Percentiles rank a stretch among this genome's conserved stretches.
These are phyloP conservation scores for Gymnoscopelus microlampas DNA, from an alignment of 2,797 vertebrate species.

Conservation along the genomic window DNA sequence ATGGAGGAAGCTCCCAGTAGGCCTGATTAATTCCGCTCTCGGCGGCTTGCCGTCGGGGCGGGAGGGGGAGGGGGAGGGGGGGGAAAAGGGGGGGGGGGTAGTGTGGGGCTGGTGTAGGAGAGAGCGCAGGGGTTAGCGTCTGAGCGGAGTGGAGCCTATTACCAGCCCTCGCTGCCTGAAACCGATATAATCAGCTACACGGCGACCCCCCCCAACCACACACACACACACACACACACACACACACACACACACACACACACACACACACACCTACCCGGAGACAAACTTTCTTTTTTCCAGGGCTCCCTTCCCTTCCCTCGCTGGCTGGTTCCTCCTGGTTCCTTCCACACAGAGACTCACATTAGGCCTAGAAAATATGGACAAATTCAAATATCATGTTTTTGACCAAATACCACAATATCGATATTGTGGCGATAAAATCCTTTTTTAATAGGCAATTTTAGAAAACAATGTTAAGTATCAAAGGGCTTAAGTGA, in stretches of 20 bases:
- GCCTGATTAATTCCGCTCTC: slow-evolving; percentile 99
- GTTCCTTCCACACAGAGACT: slow-evolving; percentile 28
- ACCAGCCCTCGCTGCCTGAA: slow-evolving; percentile 89
- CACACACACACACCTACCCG: slow-evolving; percentile 1
- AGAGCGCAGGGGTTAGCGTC: slow-evolving; percentile 80
- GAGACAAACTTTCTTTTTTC: slow-evolving; percentile 53
- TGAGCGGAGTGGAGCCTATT: slow-evolving; percentile 97
- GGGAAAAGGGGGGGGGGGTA: slow-evolving; percentile 48
- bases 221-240: slow-evolving; percentile 6
- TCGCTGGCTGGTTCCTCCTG: background rate
- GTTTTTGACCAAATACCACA: too few species aligned
- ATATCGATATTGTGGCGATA: too few species aligned
- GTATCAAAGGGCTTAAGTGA: too few species aligned
- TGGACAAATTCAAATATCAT: too few species aligned
- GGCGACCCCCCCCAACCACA: slow-evolving; percentile 62
- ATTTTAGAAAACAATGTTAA: too few species aligned
- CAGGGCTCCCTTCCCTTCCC: too few species aligned
- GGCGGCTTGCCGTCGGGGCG: slow-evolving; percentile 91
- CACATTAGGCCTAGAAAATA: too few species aligned
- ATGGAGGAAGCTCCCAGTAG: slow-evolving; percentile 97
- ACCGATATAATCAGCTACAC: slow-evolving; percentile 98
- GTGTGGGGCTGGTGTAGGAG: too few species aligned
- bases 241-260: slow-evolving; percentile 39
- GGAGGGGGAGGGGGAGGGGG: slow-evolving; percentile 60
- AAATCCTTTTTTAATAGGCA: too few species aligned